These are phyloP conservation scores for Muntiacus muntjak DNA, from an alignment of 2,113 vertebrate genomes.

Conservation along the genomic window DNA sequence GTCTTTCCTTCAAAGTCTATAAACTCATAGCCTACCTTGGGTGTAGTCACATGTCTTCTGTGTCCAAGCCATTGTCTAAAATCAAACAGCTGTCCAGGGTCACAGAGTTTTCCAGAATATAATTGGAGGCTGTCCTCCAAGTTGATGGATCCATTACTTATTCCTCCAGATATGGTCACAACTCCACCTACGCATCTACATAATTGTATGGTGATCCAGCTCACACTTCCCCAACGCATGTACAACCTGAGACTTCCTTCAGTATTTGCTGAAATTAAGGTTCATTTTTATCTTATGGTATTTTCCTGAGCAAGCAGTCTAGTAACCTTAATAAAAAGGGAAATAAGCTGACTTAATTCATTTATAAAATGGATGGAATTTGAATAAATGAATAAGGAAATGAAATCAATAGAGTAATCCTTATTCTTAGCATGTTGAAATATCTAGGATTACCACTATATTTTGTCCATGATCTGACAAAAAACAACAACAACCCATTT, in stretches of 20 bases:
- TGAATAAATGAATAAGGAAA: conserved; percentile 28
- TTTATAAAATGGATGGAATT: conserved; percentile 18
- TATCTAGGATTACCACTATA: background rate
- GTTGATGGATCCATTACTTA: background rate
- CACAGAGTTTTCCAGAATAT: background rate
- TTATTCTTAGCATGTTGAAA: background rate
- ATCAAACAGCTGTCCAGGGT: background rate
- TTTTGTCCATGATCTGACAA: background rate
- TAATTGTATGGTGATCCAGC: background rate
- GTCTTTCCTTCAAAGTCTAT: background rate
- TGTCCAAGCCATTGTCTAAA: background rate
- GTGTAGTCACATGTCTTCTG: background rate
- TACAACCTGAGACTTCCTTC: background rate
- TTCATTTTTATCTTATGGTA: conserved; percentile 16
- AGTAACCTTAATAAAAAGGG: background rate
- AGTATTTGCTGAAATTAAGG: conserved; percentile 9
- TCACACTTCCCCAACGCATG: background rate
- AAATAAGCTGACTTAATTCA: background rate
- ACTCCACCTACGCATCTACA: background rate
- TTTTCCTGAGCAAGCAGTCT: conserved; percentile 8
- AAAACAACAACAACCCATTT: background rate
- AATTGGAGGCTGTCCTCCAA: background rate
- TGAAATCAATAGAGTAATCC: background rate
- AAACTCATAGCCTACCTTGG: background rate
- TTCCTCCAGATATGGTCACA: background rate